These are phyloP conservation scores for Oxytorus armatus DNA, from an alignment of 2,888 invertebrate genomes.

Conservation along the genomic window DNA sequence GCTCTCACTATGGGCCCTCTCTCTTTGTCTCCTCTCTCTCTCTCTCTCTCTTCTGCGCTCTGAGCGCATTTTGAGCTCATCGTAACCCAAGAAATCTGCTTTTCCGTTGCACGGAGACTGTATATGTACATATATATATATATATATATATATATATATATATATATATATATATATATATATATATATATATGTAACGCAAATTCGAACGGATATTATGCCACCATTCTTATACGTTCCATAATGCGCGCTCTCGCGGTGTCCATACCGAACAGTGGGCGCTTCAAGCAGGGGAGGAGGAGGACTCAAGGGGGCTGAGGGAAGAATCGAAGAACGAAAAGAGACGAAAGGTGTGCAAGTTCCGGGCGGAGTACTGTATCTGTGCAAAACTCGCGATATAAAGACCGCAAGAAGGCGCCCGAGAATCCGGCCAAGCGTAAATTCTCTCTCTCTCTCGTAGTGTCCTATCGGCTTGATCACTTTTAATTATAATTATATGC, in stretches of 20 bases:
- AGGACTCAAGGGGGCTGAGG: conserved; percentile 75
- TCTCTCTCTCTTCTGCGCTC: conserved; percentile 37
- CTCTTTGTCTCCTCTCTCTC: conserved; percentile 24
- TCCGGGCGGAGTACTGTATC: conserved; percentile 46
- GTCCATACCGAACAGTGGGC: conserved; percentile 73
- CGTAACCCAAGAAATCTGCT: conserved; percentile 73
- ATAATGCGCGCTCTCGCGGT: conserved; percentile 75
- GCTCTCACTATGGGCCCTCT: conserved; percentile 25
- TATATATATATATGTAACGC: conserved; percentile 76
- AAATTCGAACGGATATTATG: conserved; percentile 84
- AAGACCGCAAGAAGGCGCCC: conserved; percentile 51
- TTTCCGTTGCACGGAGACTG: conserved; percentile 21
- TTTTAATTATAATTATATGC: conserved; percentile 84
- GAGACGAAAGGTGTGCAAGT: conserved; percentile 44
- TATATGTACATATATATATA: conserved; percentile 72
- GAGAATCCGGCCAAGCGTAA: conserved; percentile 55
- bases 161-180: conserved; percentile 72
- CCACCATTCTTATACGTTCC: conserved; percentile 81
- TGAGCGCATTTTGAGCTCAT: conserved; percentile 74
- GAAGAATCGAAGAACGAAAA: conserved; percentile 45
- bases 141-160: conserved; percentile 72
- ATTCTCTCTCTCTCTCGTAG: conserved; percentile 10
- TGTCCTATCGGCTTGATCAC: conserved; percentile 80
- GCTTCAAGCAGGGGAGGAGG: conserved; percentile 66
- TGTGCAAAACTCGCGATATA: conserved; percentile 43